Base-by-base conservation (phyloP, 2,797 vertebrate species). In the Podargus strigoides region DNA sequence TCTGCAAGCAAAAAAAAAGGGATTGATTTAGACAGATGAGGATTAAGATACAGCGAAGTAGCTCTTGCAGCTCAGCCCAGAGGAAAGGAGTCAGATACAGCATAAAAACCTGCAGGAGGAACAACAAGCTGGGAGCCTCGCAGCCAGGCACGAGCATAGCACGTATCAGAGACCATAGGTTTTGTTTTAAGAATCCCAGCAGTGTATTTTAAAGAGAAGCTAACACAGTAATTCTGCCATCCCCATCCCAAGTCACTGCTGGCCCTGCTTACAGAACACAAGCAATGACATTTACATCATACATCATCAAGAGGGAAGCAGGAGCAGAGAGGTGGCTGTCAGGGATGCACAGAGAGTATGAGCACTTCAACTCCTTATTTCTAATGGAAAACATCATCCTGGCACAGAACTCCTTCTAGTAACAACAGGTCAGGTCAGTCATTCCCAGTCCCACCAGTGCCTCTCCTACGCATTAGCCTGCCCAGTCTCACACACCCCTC, bases 111-210 rank as follows among this genome's bases (percentile, higher is more conserved):
- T 69, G 36, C 28, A 46, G 56, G 22, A 64, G n/a, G 41, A 75
- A 22, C 9, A 27, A 30, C 19, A 14, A 53, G 20, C 59, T 30
- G n/a, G 24, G 55, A n/a, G 23, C 17, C 55, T 41, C 26, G 15
- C 63, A n/a, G 39, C 56, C 13, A 22, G 68, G 24, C 28, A 18
- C 1, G 1, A 47, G 64, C 6, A 22, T 1, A 0, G 19, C 22
- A 19, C 27, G n/a, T 19, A 22, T 6, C 22, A 4, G 20, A 53
- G 23, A 30, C 47, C 19, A 55, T 9, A 7, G n/a, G 22, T 64
- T 72, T 34, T 37, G 70, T 26, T 30, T 46, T 50, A 70, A 55
- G 58, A 22, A n/a, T 58, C 23, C 44, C 26, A 62, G 62, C 9
- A 46, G 59, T 1, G 17, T 37, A 26, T 16, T 50, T 47, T 6